Percentiles rank a stretch among this genome's conserved stretches.
Conservation (phyloP, 2,113 vertebrate species). For the Oostethus manadensis region DNA sequence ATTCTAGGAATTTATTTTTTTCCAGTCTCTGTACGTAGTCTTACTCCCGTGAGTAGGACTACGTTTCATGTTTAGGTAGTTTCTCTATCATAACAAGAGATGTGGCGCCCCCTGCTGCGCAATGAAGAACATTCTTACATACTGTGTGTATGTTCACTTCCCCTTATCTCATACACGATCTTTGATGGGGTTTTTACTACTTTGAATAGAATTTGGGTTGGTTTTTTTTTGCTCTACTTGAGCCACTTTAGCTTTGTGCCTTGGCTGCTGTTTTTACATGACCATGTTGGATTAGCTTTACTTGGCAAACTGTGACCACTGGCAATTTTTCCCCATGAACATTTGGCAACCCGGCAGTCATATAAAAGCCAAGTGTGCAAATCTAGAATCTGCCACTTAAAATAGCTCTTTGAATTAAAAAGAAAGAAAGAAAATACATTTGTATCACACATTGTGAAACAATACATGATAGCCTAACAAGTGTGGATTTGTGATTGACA, state of each 20-base stretch:
- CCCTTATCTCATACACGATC: neutral
- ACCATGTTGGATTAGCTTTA: slow-evolving; percentile 1
- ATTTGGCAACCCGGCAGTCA: neutral
- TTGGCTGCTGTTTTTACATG: slow-evolving; percentile 44
- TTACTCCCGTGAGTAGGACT: too few species aligned
- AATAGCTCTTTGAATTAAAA: neutral
- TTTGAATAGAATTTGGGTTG: slow-evolving; percentile 13
- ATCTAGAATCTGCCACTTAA: neutral
- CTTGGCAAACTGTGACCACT: slow-evolving; percentile 12
- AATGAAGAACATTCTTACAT: slow-evolving; percentile 5
- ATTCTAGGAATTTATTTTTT: neutral
- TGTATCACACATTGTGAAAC: neutral
- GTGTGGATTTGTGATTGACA: neutral
- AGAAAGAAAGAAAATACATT: too few species aligned
- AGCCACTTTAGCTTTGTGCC: slow-evolving; percentile 42
- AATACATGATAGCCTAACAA: neutral
- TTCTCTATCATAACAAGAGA: neutral
- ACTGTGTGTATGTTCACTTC: neutral
- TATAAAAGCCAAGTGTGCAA: neutral
- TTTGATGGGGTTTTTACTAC: slow-evolving; percentile 19
- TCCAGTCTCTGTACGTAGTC: too few species aligned
- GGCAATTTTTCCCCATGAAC: slow-evolving; percentile 6
- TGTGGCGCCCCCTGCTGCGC: slow-evolving; percentile 37
- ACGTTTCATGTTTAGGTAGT: too few species aligned
- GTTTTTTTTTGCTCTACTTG: slow-evolving; percentile 10